Conservation (phyloP, 1,140 invertebrate species). For the Andricus grossulariae region DNA sequence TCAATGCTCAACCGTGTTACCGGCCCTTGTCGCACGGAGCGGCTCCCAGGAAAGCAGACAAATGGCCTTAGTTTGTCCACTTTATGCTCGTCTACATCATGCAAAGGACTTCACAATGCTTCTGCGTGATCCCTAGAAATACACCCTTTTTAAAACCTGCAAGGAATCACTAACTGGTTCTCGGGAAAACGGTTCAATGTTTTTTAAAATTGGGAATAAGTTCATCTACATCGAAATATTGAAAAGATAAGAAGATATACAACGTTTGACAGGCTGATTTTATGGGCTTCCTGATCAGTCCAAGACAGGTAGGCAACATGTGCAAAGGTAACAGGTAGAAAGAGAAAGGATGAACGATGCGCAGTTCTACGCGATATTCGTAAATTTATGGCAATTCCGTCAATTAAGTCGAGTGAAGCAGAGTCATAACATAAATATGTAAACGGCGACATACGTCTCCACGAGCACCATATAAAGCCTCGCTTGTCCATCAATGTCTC, state of each 20-base stretch:
- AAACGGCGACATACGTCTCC: conserved; percentile 64
- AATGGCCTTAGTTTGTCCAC: conserved; percentile 71
- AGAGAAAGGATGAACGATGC: conserved; percentile 44
- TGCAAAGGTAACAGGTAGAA: not conserved
- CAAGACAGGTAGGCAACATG: not conserved
- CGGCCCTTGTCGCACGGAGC: conserved; percentile 52
- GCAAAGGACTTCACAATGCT: conserved; percentile 47
- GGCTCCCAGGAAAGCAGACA: conserved; percentile 68
- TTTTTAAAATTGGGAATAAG: not conserved
- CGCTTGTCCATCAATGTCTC: conserved; percentile 75
- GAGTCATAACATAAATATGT: conserved; percentile 76
- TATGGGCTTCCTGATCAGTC: no score
- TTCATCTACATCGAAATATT: not conserved
- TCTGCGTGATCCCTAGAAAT: conserved; percentile 6
- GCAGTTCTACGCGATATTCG: conserved; percentile 64
- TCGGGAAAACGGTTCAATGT: not conserved
- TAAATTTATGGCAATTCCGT: conserved; percentile 75
- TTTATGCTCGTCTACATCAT: conserved; percentile 70
- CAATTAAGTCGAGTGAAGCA: conserved; percentile 73
- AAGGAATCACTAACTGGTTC: not conserved
- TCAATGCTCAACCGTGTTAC: conserved; percentile 57
- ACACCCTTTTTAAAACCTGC: not conserved
- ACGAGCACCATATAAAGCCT: conserved; percentile 69
- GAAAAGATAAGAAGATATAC: no score
- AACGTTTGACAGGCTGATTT: no score